Evolutionary conservation across 2,888 invertebrate species (phyloP).

Genomic region (Brenthis ino): DNA sequence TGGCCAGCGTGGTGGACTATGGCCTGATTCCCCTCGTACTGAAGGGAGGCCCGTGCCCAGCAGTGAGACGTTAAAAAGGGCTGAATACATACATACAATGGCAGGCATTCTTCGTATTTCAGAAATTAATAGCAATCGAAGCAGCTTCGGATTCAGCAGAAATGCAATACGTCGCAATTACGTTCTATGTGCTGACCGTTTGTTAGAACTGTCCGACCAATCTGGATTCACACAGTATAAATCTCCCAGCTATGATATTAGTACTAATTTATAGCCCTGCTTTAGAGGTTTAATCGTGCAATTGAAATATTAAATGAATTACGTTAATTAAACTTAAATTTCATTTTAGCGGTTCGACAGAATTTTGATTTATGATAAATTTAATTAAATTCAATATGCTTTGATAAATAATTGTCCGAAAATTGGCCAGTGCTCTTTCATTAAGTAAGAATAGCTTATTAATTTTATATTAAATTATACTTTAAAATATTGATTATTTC

Average conservation of each 20-base stretch:
- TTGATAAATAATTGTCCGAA: no score
- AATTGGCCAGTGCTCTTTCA: no score
- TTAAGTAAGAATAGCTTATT: no score
- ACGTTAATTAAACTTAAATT: background rate
- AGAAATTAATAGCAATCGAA: background rate
- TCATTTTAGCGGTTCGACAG: background rate
- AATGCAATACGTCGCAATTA: constrained; percentile 21
- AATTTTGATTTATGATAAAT: background rate
- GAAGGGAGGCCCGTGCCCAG: no score
- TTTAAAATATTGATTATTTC: no score
- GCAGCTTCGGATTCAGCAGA: background rate
- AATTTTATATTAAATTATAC: no score
- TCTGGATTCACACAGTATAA: constrained; percentile 19
- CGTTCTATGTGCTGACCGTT: constrained; percentile 5
- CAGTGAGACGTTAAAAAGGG: no score
- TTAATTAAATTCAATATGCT: no score
- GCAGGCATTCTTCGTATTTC: background rate
- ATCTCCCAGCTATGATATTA: constrained; percentile 15
- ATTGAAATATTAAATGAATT: constrained; percentile 6
- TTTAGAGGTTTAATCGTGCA: constrained; percentile 1
- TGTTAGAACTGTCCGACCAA: constrained; percentile 27
- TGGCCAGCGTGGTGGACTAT: no score
- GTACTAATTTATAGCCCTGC: constrained; percentile 20
- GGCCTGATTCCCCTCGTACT: no score
- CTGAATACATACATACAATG: no score